A percentile compares a stretch with the other conserved stretches of the same genome.
These are phyloP conservation scores for Silurus aristotelis DNA, from an alignment of 2,797 vertebrate genomes.

Conservation along the genomic window DNA sequence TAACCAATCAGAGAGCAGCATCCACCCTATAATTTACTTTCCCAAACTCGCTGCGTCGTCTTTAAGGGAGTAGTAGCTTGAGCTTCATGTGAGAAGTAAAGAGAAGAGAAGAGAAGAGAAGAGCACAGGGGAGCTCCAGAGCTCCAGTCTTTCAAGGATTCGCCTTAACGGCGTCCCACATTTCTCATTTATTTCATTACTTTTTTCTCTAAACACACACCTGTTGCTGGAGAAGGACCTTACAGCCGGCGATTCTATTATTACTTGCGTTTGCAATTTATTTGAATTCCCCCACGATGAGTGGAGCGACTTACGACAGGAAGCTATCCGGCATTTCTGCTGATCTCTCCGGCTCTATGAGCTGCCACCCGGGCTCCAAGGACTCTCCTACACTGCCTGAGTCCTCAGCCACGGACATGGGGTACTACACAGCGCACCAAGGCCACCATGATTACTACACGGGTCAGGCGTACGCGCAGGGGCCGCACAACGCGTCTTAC, in stretches of 20 bases:
- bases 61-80: slow-evolving; percentile 66
- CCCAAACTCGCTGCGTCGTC: slow-evolving; percentile 78
- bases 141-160: slow-evolving; percentile 46
- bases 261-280: slow-evolving; percentile 36
- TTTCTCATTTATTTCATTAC: slow-evolving; percentile 38
- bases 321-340: slow-evolving; percentile 92
- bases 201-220: slow-evolving; percentile 26
- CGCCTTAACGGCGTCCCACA: slow-evolving; percentile 48
- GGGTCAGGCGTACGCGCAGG: slow-evolving; percentile 79
- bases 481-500: slow-evolving; percentile 84
- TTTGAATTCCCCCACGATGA: slow-evolving; percentile 68
- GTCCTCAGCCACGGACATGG: slow-evolving; percentile 94
- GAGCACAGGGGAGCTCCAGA: slow-evolving; percentile 59
- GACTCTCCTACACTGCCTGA: slow-evolving; percentile 96
- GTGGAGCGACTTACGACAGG: slow-evolving; percentile 91
- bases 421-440: slow-evolving; percentile 89
- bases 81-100: slow-evolving; percentile 53
- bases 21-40: slow-evolving; percentile 91
- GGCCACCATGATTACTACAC: slow-evolving; percentile 91
- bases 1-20: slow-evolving; percentile 89
- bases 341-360: slow-evolving; percentile 91
- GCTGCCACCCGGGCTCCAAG: slow-evolving; percentile 93
- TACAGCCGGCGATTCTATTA: slow-evolving; percentile 51
- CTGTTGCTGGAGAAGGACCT: slow-evolving; percentile 48
- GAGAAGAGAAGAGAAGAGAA: slow-evolving; percentile 54